These are phyloP conservation scores for Pseudolycoriella hygida DNA, from an alignment of 2,888 invertebrate species.

Conservation along the genomic window DNA sequence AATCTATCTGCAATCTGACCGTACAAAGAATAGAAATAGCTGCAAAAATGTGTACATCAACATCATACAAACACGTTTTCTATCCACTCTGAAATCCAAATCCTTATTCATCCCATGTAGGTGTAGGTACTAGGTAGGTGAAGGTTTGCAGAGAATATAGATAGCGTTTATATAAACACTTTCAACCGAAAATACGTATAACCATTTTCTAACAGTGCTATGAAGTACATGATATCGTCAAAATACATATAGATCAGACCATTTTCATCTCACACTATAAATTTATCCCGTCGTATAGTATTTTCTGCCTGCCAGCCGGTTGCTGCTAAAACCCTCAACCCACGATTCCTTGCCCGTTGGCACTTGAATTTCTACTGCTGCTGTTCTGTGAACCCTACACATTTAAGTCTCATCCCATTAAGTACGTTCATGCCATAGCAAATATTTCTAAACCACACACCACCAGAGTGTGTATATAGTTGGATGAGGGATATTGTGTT, in stretches of 20 bases:
- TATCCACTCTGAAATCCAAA: slow-evolving; percentile 3
- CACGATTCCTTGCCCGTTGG: slow-evolving; percentile 1
- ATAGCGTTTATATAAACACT: too few species aligned
- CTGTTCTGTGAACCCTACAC: slow-evolving; percentile 1
- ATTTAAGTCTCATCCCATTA: slow-evolving; percentile 3
- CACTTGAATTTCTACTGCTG: slow-evolving; percentile 4
- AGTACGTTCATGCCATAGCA: slow-evolving; percentile 2
- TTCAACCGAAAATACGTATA: too few species aligned
- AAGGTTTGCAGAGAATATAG: too few species aligned
- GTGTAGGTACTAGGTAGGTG: background rate
- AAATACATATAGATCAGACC: slow-evolving; percentile 2
- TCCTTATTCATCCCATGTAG: slow-evolving; percentile 3
- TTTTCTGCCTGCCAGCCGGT: background rate
- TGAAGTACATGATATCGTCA: background rate
- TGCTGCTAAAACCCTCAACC: background rate
- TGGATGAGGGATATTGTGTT: background rate
- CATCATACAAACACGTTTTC: slow-evolving; percentile 1
- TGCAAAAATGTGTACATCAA: slow-evolving; percentile 1
- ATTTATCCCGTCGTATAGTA: background rate
- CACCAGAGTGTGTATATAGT: background rate
- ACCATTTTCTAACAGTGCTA: background rate
- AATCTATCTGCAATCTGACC: slow-evolving; percentile 2
- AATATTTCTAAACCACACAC: slow-evolving; percentile 4
- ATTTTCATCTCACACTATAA: slow-evolving; percentile 1
- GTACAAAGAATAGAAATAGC: background rate